These are phyloP conservation scores for Lophotis ruficrista DNA, from an alignment of 2,113 vertebrate genomes.

Conservation along the genomic window DNA sequence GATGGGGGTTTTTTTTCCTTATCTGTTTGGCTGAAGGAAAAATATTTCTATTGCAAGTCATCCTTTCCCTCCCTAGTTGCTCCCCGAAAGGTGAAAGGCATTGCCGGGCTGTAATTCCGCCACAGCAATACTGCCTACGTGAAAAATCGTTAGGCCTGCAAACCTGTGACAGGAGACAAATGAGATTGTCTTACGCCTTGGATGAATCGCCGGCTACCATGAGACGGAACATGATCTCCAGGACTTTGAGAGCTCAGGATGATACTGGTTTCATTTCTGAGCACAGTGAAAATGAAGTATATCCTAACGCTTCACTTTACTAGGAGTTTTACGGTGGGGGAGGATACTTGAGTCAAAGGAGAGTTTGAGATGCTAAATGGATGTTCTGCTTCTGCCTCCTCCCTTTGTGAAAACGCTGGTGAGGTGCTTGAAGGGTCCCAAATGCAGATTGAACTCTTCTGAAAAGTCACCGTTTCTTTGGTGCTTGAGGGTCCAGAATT, in stretches of 20 bases:
- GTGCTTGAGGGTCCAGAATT: background rate
- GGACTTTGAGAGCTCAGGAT: background rate
- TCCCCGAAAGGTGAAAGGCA: background rate
- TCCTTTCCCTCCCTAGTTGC: background rate
- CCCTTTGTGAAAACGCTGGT: background rate
- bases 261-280: background rate
- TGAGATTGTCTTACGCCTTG: background rate
- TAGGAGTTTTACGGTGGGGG: background rate
- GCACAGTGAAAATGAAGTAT: conserved; percentile 4
- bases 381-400: background rate
- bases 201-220: conserved; percentile 34
- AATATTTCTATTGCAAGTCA: conserved; percentile 46
- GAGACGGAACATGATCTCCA: background rate
- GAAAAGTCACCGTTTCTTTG: background rate
- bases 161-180: background rate
- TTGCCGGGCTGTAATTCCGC: background rate
- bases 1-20: background rate
- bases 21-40: conserved; percentile 56
- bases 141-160: background rate
- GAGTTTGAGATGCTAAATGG: background rate
- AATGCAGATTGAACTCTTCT: background rate
- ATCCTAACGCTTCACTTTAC: background rate
- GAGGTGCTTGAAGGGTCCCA: background rate
- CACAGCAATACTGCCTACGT: background rate
- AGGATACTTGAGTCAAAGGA: background rate